Base-by-base conservation (phyloP, 2,888 invertebrate genomes). In the Leptinotarsa peninsularis region DNA sequence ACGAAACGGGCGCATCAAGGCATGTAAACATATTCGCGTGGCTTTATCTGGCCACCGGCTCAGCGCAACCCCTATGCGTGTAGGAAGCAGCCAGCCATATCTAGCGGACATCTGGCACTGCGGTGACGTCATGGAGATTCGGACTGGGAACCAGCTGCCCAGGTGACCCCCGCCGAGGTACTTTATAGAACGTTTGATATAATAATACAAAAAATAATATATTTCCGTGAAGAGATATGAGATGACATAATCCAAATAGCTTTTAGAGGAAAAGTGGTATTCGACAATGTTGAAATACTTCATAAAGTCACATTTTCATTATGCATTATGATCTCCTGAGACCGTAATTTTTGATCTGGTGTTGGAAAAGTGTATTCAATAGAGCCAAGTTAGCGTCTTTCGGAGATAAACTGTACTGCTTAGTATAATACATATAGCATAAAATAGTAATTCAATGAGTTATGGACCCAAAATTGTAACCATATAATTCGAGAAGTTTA, bases 21-120 rank as follows among this genome's bases (percentile, higher is more conserved):
- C 81, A 79, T 79, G 74, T 79, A 81, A 81, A 82, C 77, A 78
- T 80, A 82, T 81, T 81, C 81, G 79, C 78, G 80, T 81, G 81
- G 80, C 79, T 77, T 78, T 76, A 49, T 71, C 43, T 71, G 27
- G 70, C 74, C 74, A 67, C 74, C 70, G 49, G 66, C 71, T 66
- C 66, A 33, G 21, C 23, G 33, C 68, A 72, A 76, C 78, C 79
- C 79, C 74, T 75, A 75, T 67, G 66, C 67, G 56, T 50, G 52
- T 49, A 66, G 52, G 70, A 43, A 69, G 73, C 77, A 79, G 73
- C 79, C 80, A 79, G 74, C 79, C 80, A 76, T 79, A 73, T 76
- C 77, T 77, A 72, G 67, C 75, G 80, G 77, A 80, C 81, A 82
- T 81, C 80, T 81, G 81, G 74, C 76, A 17, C 43, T 60, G 74